Percentiles rank a stretch among this genome's conserved stretches.
phyloP scores from a whole-genome alignment of 2,888 invertebrate species.

The Melanchra persicariae region DNA sequence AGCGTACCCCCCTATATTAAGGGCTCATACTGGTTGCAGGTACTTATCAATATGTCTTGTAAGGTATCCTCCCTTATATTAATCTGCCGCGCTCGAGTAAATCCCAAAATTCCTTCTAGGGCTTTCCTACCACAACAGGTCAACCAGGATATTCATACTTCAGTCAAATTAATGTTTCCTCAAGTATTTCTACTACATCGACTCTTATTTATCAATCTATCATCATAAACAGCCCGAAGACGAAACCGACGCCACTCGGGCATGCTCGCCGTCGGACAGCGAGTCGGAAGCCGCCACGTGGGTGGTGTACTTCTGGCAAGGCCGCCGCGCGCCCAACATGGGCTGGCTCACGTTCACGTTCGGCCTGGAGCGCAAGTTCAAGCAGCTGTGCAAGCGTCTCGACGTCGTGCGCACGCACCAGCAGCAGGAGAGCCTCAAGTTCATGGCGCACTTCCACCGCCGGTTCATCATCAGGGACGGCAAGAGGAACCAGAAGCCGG shows the following conservation, averaged over 20 bases:
- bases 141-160: too few relatives aligned
- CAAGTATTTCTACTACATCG: too few relatives aligned
- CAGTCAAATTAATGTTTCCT: too few relatives aligned
- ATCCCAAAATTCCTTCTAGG: too few relatives aligned
- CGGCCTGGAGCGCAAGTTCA: slow-evolving; percentile 92
- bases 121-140: too few relatives aligned
- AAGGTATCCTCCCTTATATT: too few relatives aligned
- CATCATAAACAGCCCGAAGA: slow-evolving; percentile 83
- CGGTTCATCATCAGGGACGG: slow-evolving; percentile 98
- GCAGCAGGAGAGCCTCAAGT: slow-evolving; percentile 99
- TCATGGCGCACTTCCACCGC: slow-evolving; percentile 98
- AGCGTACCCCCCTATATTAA: too few relatives aligned
- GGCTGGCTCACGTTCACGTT: slow-evolving; percentile 99
- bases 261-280: slow-evolving; percentile 87
- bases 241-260: slow-evolving; percentile 82
- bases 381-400: slow-evolving; percentile 82
- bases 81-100: too few relatives aligned
- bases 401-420: slow-evolving; percentile 99
- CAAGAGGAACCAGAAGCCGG: slow-evolving; percentile 92
- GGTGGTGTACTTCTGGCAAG: slow-evolving; percentile 99
- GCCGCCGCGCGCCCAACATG: slow-evolving; percentile 99
- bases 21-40: too few relatives aligned
- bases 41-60: too few relatives aligned
- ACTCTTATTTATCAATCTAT: not conserved
- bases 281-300: slow-evolving; percentile 91